Evolutionary conservation across 2,888 invertebrate species (phyloP).

Genomic region (Netelia melanura): DNA sequence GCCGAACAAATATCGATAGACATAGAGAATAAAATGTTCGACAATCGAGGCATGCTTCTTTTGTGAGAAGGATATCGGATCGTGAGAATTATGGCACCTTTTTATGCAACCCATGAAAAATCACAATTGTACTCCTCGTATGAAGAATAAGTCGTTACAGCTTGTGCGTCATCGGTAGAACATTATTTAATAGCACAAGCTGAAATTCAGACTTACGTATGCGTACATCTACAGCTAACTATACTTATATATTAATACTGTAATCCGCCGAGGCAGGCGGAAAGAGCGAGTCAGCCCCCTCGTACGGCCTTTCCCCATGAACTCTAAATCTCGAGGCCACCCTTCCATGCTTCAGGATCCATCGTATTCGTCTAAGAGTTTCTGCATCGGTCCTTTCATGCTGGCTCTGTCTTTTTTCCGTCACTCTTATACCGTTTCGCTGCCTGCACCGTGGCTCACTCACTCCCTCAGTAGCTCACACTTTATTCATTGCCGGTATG

Average conservation of each 20-base stretch:
- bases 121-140: slow-evolving; percentile 80
- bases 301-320: slow-evolving; percentile 30
- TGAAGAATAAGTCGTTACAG: slow-evolving; percentile 78
- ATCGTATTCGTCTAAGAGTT: slow-evolving; percentile 75
- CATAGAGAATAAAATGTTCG: too few species aligned
- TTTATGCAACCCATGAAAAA: slow-evolving; percentile 77
- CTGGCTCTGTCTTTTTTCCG: slow-evolving; percentile 46
- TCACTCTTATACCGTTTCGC: slow-evolving; percentile 36
- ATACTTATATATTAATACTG: slow-evolving; percentile 59
- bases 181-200: slow-evolving; percentile 83
- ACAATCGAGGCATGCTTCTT: too few species aligned
- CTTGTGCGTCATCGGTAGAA: slow-evolving; percentile 80
- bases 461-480: slow-evolving; percentile 65
- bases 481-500: slow-evolving; percentile 35
- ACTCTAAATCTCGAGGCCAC: slow-evolving; percentile 33
- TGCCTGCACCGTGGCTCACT: slow-evolving; percentile 67
- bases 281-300: slow-evolving; percentile 54
- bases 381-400: slow-evolving; percentile 63
- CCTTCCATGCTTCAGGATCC: slow-evolving; percentile 72
- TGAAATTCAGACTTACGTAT: slow-evolving; percentile 78
- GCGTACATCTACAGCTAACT: slow-evolving; percentile 49
- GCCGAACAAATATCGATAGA: too few species aligned
- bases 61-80: not conserved
- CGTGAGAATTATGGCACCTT: slow-evolving; percentile 32
- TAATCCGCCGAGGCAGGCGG: slow-evolving; percentile 33